Evolutionary conservation across 2,113 vertebrate genomes (phyloP).

Genomic region (Salvelinus alpinus): DNA sequence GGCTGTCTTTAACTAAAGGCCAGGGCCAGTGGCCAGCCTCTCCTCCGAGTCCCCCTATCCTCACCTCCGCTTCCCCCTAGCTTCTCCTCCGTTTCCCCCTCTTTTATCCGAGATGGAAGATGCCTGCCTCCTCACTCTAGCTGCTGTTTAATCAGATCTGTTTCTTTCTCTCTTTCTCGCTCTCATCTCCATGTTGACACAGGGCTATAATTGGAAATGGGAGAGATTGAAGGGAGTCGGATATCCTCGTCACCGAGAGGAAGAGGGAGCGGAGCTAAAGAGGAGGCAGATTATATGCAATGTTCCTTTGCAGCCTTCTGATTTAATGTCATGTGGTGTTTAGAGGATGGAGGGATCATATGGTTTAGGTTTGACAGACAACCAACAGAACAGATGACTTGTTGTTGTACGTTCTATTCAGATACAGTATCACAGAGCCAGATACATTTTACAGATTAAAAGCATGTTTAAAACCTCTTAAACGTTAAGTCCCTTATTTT

Average conservation of each 20-base stretch:
- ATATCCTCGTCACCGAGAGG: background rate
- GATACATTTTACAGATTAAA: no score
- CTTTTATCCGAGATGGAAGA: slow-evolving; percentile 11
- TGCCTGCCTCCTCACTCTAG: background rate
- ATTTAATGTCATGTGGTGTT: background rate
- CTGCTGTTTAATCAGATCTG: background rate
- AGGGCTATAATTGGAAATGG: slow-evolving; percentile 1
- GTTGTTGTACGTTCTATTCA: no score
- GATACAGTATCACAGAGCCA: no score
- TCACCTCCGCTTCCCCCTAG: background rate
- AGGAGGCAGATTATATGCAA: background rate
- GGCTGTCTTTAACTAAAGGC: slow-evolving; percentile 16
- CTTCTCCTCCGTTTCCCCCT: slow-evolving; percentile 1
- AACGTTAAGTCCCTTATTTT: no score
- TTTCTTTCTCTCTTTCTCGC: background rate
- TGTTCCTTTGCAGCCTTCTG: background rate
- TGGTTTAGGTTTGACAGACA: no score
- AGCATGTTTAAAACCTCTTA: no score
- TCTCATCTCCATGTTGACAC: slow-evolving; percentile 7
- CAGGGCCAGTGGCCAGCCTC: background rate
- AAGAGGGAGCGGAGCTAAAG: background rate
- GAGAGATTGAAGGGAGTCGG: background rate
- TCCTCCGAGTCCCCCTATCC: slow-evolving; percentile 1
- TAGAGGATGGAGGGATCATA: background rate
- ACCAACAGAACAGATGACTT: no score